Evolutionary conservation across 2,888 invertebrate genomes (phyloP), one percentile per base, ranked within the genome.

Genomic region (Antitype chi): DNA sequence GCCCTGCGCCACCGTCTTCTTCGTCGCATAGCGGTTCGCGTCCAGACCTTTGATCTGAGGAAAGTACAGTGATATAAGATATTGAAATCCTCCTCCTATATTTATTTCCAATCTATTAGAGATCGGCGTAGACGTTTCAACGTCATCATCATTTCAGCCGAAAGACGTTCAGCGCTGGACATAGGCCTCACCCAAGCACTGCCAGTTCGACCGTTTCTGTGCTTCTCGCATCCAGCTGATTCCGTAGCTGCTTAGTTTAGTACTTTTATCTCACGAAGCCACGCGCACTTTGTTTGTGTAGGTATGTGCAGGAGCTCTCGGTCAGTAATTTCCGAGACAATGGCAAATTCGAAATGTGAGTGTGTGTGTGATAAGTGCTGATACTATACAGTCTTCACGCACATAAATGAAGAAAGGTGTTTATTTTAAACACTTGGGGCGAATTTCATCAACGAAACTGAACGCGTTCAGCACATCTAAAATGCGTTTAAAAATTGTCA

Each of bases 1-100:
- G 8, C 99, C 99, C 96, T 99, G 99, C 0, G 99, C 98, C 77
- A 99, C 98, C 0, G 99, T 99, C 95, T 99, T 99, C 94, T 99
- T 99, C 17, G 99, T 99, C 38, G 99, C 99, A 97, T 99, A 99
- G 86, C 98, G 97, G 94, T 99, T 99, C 7, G 98, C 98, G 91
- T 99, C 98, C 93, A 99, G 95, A 1, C 97, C 97, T 94, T 98
- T 98, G 88, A 97, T 92, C 98, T 98, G 94, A 63, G 96, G 96
- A 55, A 25, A 60, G 17, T 68, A 32, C 17, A n/a, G 11, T 3
- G 23, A n/a, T 32, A 3, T 32, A 32, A 7, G 15, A 23, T 25
- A 59, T 67, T 23, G 15, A 43, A 43, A 43, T 25, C 3, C 11
- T 64, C 25, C 9, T 25, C 1, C 2, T 13, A 13, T 4, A 66